Conservation (phyloP, 2,113 vertebrate genomes). For the Procavia capensis region DNA sequence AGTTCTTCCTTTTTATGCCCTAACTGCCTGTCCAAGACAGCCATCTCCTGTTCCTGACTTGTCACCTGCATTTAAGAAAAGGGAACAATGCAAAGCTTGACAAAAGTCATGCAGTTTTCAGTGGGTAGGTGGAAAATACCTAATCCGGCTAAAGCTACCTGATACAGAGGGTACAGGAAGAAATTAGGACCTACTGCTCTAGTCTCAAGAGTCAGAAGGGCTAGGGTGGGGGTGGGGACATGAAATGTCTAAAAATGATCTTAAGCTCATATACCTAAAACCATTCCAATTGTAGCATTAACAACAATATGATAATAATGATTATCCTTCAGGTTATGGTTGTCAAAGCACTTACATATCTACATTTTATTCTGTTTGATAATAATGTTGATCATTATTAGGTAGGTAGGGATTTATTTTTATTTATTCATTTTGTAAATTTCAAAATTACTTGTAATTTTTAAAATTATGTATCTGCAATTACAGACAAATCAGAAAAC, state of each 20-base stretch:
- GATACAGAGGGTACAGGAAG: background rate
- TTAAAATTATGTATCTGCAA: background rate
- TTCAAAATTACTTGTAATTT: slow-evolving; percentile 1
- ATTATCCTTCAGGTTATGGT: background rate
- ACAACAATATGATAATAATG: background rate
- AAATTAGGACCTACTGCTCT: background rate
- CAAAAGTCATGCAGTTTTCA: background rate
- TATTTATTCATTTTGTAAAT: background rate
- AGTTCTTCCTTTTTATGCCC: slow-evolving; percentile 87
- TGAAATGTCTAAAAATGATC: background rate
- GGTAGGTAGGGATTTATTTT: background rate
- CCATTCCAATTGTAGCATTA: background rate
- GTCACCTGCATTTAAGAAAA: slow-evolving; percentile 79
- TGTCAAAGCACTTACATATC: slow-evolving; percentile 29
- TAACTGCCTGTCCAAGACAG: slow-evolving; percentile 85
- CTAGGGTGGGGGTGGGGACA: background rate
- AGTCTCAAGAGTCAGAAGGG: background rate
- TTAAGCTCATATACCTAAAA: background rate
- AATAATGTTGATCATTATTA: background rate
- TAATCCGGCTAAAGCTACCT: background rate
- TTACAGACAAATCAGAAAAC: slow-evolving; percentile 25
- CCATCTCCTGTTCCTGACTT: slow-evolving; percentile 86
- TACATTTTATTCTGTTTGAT: slow-evolving; percentile 25
- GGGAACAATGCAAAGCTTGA: background rate
- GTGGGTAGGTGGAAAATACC: background rate